Conservation (phyloP, 2,797 vertebrate genomes). For the Vultur gryphus region DNA sequence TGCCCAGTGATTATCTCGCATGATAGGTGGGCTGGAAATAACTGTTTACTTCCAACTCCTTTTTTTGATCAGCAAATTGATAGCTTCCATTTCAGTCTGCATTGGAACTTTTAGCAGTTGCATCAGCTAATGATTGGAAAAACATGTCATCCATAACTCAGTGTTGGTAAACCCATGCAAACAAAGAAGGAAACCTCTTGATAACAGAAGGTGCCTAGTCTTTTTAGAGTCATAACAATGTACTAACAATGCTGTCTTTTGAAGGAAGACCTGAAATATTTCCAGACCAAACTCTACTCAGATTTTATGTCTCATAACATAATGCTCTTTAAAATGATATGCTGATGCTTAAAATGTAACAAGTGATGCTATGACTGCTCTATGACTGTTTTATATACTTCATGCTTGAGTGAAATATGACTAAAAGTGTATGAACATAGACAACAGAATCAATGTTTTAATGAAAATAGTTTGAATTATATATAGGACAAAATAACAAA, state of each 20-base stretch:
- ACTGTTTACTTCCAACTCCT: background rate
- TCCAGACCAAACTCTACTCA: background rate
- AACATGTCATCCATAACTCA: background rate
- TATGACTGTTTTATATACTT: background rate
- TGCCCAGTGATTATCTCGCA: background rate
- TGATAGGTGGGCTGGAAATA: background rate
- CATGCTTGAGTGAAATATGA: background rate
- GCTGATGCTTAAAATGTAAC: background rate
- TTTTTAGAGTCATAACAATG: background rate
- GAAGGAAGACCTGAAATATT: background rate
- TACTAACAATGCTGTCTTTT: background rate
- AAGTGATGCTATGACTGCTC: background rate
- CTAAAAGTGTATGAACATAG: background rate
- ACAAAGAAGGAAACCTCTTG: background rate
- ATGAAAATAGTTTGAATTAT: background rate
- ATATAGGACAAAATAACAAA: constrained; percentile 1
- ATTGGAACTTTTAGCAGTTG: background rate
- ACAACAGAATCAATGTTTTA: constrained; percentile 28
- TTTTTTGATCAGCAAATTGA: background rate
- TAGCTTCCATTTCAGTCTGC: background rate
- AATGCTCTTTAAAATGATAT: background rate
- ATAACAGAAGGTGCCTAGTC: background rate
- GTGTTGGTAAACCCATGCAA: background rate
- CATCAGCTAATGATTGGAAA: background rate
- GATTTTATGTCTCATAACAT: background rate